Conservation (phyloP, 2,113 vertebrate species). For the Terrapene triunguis region DNA sequence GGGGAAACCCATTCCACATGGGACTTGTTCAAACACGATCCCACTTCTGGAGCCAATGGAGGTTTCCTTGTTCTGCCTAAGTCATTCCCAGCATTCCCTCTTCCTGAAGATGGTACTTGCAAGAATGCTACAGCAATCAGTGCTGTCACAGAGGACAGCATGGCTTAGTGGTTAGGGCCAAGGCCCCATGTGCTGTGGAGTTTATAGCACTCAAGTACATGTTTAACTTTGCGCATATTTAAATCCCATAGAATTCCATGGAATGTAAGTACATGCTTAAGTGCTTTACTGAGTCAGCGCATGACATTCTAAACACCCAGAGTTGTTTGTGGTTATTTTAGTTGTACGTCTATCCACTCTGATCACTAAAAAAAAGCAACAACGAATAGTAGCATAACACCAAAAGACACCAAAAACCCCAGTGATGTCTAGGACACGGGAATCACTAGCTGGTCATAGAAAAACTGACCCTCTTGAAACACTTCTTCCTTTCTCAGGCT, state of each 20-base stretch:
- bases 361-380: background rate
- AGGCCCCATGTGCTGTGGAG: background rate
- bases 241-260: background rate
- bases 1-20: background rate
- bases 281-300: background rate
- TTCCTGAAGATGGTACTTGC: background rate
- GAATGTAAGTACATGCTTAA: background rate
- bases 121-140: too few relatives aligned
- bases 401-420: background rate
- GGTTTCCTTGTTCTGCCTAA: background rate
- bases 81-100: background rate
- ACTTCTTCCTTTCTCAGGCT: background rate
- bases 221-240: background rate
- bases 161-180: too few relatives aligned
- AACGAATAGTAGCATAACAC: background rate
- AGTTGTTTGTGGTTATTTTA: too few relatives aligned
- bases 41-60: background rate
- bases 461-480: background rate
- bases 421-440: fast-evolving
- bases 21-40: background rate
- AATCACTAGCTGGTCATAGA: background rate
- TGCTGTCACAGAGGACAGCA: too few relatives aligned
- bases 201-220: background rate
- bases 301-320: background rate
- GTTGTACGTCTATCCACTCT: background rate